A percentile compares a stretch with the other conserved stretches of the same genome.
Evolutionary conservation across 2,113 vertebrate species (phyloP).

Genomic region (Lethenteron camtschaticum): DNA sequence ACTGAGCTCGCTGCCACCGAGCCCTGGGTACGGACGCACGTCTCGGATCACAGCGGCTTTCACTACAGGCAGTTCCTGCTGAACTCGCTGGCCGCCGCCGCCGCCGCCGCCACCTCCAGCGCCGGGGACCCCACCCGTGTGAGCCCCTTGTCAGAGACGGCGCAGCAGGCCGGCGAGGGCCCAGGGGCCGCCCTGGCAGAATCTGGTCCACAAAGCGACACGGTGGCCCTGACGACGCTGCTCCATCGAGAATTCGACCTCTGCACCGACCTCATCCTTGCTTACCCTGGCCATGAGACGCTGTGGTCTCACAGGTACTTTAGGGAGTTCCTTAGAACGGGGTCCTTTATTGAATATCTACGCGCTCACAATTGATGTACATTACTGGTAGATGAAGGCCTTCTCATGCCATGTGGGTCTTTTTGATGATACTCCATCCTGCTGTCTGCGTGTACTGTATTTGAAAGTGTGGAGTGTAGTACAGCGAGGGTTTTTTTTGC

Average conservation of each 20-base stretch:
- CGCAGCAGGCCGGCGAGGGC: slow-evolving; percentile 15
- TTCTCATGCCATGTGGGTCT: too few species aligned
- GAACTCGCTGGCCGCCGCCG: slow-evolving; percentile 30
- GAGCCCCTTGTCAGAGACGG: slow-evolving; percentile 14
- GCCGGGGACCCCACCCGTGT: slow-evolving; percentile 19
- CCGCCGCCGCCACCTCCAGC: not conserved
- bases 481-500: too few species aligned
- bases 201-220: slow-evolving; percentile 6
- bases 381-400: too few species aligned
- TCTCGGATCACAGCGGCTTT: slow-evolving; percentile 94
- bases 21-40: slow-evolving; percentile 71
- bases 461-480: too few species aligned
- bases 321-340: too few species aligned
- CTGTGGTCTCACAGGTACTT: slow-evolving; percentile 85
- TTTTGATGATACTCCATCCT: too few species aligned
- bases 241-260: slow-evolving; percentile 64
- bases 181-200: slow-evolving; percentile 1
- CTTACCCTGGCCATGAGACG: slow-evolving; percentile 75
- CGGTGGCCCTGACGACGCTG: slow-evolving; percentile 17
- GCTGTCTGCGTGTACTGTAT: too few species aligned
- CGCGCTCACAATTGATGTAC: too few species aligned
- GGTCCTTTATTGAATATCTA: too few species aligned
- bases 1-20: slow-evolving; percentile 69
- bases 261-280: slow-evolving; percentile 63
- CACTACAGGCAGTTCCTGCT: slow-evolving; percentile 92